Base-by-base conservation (phyloP, 35 echinoderm and acorn worm genomes). In the Antedon bifida region DNA sequence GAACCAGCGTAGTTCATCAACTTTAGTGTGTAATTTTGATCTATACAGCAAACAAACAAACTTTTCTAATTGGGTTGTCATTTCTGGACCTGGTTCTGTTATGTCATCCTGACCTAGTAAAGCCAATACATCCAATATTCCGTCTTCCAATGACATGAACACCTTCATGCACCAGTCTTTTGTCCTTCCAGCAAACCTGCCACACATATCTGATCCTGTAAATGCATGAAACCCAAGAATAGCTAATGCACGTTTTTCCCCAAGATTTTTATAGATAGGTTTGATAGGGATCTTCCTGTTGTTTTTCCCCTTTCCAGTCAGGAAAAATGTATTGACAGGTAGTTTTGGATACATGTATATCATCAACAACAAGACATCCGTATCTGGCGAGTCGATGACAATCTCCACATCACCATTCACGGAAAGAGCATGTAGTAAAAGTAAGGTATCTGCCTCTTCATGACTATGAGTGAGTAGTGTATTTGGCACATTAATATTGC, bases 211-310 rank as follows among this genome's bases (percentile, higher is more conserved):
- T 9, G 34, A 35, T 36, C 78, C 34, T 7, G 34, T 80, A 26
- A 80, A 80, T 39, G 78, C 34, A 80, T 80, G 78, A 80, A 80
- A 80, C 30, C 78, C 32, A 5, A 80, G 34, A 80, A 80, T 80
- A 36, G 78, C 78, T 36, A 34, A 80, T 34, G 78, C 78, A 29
- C 34, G 78, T 13, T 80, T 80, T 64, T 7, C 51, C 38, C 78
- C 78, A 5, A 33, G 34, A 29, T 80, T 80, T 80, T 80, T 34
- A 80, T 35, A 80, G 26, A 80, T 80, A 34, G 78, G 33, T 36
- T 80, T 80, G 31, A 80, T 1, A 0, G 31, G 78, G 38, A 80
- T 80, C 30, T 34, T 80, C 34, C 78, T 80, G 39, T 80, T 80
- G 2, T 8, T 13, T 30, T 80, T 80, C 10, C 78, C 78, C 34